Evolutionary conservation across 2,797 vertebrate species (phyloP).

Genomic region (Microtus obscurus): DNA sequence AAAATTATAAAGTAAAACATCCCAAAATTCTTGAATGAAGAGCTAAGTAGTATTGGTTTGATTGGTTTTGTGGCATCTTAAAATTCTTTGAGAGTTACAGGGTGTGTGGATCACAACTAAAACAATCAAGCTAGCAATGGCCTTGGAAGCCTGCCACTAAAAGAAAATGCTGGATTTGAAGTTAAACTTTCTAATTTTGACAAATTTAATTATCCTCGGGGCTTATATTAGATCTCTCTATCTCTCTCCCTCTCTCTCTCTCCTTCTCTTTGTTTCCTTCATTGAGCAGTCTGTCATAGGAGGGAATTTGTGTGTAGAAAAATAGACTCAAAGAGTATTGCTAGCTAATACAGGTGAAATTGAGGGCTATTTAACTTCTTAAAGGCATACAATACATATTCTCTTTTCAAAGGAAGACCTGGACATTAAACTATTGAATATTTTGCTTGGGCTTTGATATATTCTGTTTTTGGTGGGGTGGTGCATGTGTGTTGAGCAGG

Average conservation of each 20-base stretch:
- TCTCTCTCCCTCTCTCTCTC: not conserved
- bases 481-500: not conserved
- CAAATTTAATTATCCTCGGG: conserved; percentile 54
- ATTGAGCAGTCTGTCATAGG: not conserved
- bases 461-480: not conserved
- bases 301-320: not conserved
- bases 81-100: conserved; percentile 11
- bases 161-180: not conserved
- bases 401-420: not conserved
- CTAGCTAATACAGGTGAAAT: conserved; percentile 69
- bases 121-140: conserved; percentile 5
- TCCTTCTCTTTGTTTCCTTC: not conserved
- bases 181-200: conserved; percentile 51
- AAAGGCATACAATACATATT: conserved; percentile 68
- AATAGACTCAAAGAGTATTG: conserved; percentile 62
- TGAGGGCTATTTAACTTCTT: conserved; percentile 71
- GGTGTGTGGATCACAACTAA: conserved; percentile 37
- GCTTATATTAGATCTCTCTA: not conserved
- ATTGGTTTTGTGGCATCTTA: conserved; percentile 51
- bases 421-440: conserved; percentile 42
- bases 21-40: conserved; percentile 39
- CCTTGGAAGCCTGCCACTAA: not conserved
- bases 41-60: conserved; percentile 48
- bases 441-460: conserved; percentile 63
- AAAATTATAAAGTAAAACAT: conserved; percentile 21